Evolutionary conservation across 1,140 invertebrate species (phyloP).

Genomic region (Drosophila tristis): DNA sequence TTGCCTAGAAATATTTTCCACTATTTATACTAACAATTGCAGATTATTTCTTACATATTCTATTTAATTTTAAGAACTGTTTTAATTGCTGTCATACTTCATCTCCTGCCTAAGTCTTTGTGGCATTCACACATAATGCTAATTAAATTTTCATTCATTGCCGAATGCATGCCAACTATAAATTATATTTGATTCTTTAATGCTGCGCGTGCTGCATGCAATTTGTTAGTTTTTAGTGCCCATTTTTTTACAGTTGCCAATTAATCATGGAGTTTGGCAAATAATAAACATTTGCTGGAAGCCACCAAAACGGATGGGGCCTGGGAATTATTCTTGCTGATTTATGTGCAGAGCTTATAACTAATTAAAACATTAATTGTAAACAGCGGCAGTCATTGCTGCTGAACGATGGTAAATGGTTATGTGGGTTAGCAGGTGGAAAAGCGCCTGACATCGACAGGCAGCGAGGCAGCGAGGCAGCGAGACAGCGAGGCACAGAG

Average conservation of each 20-base stretch:
- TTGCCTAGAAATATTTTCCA: no score
- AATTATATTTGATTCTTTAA: conserved; percentile 2
- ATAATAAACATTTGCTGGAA: neutral
- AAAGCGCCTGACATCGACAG: conserved; percentile 12
- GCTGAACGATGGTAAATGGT: conserved; percentile 25
- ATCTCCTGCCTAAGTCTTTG: no score
- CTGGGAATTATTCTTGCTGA: conserved; percentile 13
- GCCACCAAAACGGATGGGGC: neutral
- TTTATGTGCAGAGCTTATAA: conserved; percentile 9
- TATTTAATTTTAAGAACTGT: neutral
- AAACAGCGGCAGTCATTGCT: conserved; percentile 26
- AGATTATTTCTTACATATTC: conserved; percentile 17
- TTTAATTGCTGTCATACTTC: no score
- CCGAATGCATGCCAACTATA: neutral
- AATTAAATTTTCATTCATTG: conserved; percentile 6
- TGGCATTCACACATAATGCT: neutral
- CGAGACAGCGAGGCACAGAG: neutral
- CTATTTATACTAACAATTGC: neutral
- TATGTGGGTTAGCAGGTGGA: conserved; percentile 59
- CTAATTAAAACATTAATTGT: conserved; percentile 44
- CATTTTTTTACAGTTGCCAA: conserved; percentile 28
- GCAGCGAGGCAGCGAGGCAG: no score
- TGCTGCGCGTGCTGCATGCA: conserved; percentile 13
- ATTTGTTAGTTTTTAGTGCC: conserved; percentile 29
- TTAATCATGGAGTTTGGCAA: conserved; percentile 16